Conservation (phyloP, 2,797 vertebrate genomes). For the Myripristis jacobus region DNA sequence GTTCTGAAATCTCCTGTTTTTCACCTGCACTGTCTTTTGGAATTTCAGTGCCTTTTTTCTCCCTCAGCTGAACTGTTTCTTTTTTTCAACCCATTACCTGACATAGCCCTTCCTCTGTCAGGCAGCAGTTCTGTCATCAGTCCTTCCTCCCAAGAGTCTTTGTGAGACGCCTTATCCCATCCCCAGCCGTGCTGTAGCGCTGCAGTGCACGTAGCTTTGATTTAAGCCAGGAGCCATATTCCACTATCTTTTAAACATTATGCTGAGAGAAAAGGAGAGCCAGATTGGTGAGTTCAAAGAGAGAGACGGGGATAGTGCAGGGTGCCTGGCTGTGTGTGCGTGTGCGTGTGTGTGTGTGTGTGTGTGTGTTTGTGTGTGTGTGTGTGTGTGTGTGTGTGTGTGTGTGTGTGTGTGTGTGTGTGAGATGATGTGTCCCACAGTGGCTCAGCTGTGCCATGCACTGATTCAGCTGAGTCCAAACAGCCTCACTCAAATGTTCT, state of each 20-base stretch:
- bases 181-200: constrained; percentile 18
- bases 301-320: constrained; percentile 15
- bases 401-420: not conserved
- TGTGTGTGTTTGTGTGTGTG: constrained; percentile 10
- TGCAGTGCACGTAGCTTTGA: constrained; percentile 28
- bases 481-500: constrained; percentile 28
- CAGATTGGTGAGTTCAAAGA: constrained; percentile 57
- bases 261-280: constrained; percentile 20
- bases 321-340: constrained; percentile 27
- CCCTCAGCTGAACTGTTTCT: not conserved
- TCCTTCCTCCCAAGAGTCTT: not conserved
- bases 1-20: constrained; percentile 31
- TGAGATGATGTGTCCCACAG: constrained; percentile 5
- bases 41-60: constrained; percentile 22
- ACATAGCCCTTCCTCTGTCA: constrained; percentile 19
- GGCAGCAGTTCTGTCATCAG: constrained; percentile 26
- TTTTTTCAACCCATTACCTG: constrained; percentile 16
- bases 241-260: constrained; percentile 42
- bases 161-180: constrained; percentile 34
- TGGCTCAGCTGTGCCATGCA: constrained; percentile 27
- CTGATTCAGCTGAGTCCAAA: constrained; percentile 30
- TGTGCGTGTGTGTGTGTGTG: not conserved
- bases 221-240: constrained; percentile 42
- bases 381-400: constrained; percentile 30
- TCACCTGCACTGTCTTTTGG: constrained; percentile 21